Evolutionary conservation across 2,888 invertebrate species (phyloP).

Genomic region (Deilephila elpenor): DNA sequence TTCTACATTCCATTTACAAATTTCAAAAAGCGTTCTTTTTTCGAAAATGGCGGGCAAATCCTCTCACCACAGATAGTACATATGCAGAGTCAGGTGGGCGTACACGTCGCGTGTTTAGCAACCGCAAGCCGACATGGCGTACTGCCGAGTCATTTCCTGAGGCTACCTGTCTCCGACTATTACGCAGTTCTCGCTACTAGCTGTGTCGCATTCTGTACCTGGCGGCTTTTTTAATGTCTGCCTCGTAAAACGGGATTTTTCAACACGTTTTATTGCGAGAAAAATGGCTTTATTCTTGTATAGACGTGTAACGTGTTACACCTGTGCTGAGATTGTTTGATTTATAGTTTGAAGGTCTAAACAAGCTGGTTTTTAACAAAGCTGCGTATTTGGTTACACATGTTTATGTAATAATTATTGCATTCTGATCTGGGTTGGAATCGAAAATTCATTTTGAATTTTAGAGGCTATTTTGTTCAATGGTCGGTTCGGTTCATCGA

Average conservation of each 20-base stretch:
- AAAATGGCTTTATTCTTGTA: slow-evolving; percentile 5
- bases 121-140: background rate
- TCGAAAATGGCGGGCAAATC: background rate
- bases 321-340: background rate
- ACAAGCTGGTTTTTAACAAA: no score
- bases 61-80: background rate
- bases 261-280: background rate
- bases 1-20: no score
- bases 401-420: no score
- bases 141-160: slow-evolving; percentile 23
- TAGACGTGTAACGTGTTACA: background rate
- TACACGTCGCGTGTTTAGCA: slow-evolving; percentile 8
- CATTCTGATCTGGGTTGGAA: background rate
- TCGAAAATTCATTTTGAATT: no score
- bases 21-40: background rate
- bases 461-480: no score
- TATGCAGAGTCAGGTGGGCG: background rate
- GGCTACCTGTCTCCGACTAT: background rate
- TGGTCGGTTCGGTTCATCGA: no score
- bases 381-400: background rate
- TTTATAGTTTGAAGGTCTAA: no score
- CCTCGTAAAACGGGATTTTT: slow-evolving; percentile 3
- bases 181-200: slow-evolving; percentile 16
- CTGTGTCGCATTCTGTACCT: slow-evolving; percentile 11
- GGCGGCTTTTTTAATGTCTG: slow-evolving; percentile 12